Conservation (phyloP, 53 echinoderm and acorn worm genomes). For the Echinarachnius parma region DNA sequence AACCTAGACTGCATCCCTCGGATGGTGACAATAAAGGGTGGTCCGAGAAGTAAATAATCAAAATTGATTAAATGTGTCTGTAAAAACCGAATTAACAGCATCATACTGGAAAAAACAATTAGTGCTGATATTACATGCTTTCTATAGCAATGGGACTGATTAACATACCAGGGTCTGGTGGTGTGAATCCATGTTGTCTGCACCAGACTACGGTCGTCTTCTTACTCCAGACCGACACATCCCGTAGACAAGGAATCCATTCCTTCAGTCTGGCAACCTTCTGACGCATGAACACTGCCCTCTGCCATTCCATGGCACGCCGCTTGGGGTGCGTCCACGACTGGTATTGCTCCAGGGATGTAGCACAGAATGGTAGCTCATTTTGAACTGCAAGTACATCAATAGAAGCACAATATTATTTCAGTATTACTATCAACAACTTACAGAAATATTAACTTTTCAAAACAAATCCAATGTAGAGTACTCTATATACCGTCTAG, state of each 20-base stretch:
- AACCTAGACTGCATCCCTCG: no score
- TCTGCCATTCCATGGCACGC: slow-evolving; percentile 91
- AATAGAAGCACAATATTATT: background rate
- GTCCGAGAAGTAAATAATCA: no score
- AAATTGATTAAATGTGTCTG: no score
- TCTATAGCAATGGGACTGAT: no score
- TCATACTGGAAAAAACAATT: no score
- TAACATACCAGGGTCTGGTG: slow-evolving; percentile 81
- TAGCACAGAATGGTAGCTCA: slow-evolving; percentile 82
- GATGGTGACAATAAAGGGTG: no score
- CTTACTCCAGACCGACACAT: slow-evolving; percentile 70
- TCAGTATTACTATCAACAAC: background rate
- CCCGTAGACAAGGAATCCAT: slow-evolving; percentile 47
- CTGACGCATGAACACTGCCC: slow-evolving; percentile 67
- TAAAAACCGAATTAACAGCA: no score
- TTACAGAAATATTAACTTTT: no score
- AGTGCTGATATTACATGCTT: no score
- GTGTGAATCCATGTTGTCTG: slow-evolving; percentile 74
- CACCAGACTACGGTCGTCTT: slow-evolving; percentile 88
- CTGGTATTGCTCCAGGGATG: slow-evolving; percentile 74
- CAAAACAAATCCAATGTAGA: no score
- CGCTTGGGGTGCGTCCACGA: slow-evolving; percentile 84
- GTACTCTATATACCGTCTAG: no score
- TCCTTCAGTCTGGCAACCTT: slow-evolving; percentile 52
- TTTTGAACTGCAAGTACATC: slow-evolving; percentile 54